These are phyloP conservation scores for Sarcophaga bullata DNA, from an alignment of 1,140 invertebrate species.

Conservation along the genomic window DNA sequence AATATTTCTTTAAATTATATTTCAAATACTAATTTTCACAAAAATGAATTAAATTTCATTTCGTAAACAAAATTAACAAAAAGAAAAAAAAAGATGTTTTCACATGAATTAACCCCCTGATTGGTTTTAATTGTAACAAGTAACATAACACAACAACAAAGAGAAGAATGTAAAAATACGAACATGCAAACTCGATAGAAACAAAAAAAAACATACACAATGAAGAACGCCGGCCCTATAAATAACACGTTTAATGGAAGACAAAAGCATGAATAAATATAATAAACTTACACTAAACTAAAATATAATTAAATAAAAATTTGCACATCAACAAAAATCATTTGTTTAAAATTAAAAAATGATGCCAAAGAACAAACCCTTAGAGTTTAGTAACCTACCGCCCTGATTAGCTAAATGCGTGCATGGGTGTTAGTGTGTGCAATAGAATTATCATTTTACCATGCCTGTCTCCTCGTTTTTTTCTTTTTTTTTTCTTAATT, in stretches of 20 bases:
- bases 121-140: too few species aligned
- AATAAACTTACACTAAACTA: background rate
- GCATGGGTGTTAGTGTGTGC: slow-evolving; percentile 13
- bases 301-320: background rate
- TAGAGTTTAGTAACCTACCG: slow-evolving; percentile 38
- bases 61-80: background rate
- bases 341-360: background rate
- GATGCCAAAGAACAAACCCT: background rate
- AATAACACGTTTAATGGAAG: background rate
- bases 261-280: background rate
- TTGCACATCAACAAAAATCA: background rate
- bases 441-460: slow-evolving; percentile 13
- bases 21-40: too few species aligned
- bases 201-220: background rate
- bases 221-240: background rate
- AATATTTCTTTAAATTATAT: too few species aligned
- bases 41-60: background rate
- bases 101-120: background rate
- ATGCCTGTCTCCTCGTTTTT: slow-evolving; percentile 16
- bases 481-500: background rate
- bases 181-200: background rate
- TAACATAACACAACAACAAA: too few species aligned
- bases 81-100: background rate
- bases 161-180: too few species aligned
- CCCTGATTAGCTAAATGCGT: slow-evolving; percentile 15